Conservation (phyloP, 2,888 invertebrate genomes). For the Agrenia bidenticulata region DNA sequence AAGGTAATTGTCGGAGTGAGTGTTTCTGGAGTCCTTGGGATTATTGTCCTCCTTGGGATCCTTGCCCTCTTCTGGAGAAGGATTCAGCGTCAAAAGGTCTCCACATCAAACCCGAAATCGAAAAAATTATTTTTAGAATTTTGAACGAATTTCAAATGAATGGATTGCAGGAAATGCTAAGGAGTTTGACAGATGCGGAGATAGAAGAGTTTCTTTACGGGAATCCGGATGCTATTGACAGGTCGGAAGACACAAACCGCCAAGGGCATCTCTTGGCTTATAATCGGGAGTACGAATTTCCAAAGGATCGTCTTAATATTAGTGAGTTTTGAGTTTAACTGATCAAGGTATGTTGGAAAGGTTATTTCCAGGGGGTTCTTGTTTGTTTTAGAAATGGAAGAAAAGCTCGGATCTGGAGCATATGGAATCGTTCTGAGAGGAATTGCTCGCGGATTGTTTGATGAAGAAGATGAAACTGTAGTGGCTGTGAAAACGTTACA, state of each 20-base stretch:
- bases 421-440: constrained; percentile 20
- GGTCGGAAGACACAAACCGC: constrained; percentile 17
- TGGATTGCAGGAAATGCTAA: constrained; percentile 8
- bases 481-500: constrained; percentile 21
- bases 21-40: constrained; percentile 4
- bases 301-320: constrained; percentile 6
- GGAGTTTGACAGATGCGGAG: constrained; percentile 18
- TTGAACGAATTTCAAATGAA: background rate
- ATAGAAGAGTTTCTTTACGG: constrained; percentile 21
- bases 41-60: constrained; percentile 3
- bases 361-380: background rate
- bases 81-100: constrained; percentile 20
- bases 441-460: constrained; percentile 18
- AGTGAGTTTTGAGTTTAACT: constrained; percentile 1
- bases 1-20: background rate
- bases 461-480: constrained; percentile 2
- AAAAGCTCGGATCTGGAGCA: constrained; percentile 19
- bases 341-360: no score
- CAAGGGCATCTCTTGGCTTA: constrained; percentile 21
- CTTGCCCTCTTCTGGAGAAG: constrained; percentile 12
- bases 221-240: constrained; percentile 16
- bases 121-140: background rate
- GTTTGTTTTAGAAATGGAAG: constrained; percentile 19
- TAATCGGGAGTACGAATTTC: constrained; percentile 22
- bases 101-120: no score